phyloP scores from a whole-genome alignment of 2,797 vertebrate species.

The Anguilla megastoma region DNA sequence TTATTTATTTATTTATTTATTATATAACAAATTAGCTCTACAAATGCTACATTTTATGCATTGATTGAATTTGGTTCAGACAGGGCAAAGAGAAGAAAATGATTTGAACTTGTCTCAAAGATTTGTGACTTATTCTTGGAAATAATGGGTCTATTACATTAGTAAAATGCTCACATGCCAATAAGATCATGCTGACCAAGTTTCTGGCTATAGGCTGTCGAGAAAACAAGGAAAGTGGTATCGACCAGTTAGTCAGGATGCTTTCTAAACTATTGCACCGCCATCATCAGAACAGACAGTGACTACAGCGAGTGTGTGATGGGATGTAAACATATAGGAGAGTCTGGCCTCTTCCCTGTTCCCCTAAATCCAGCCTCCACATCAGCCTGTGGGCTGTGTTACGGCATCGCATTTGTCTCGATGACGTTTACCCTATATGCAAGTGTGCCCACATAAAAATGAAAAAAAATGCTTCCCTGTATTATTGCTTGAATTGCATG shows the following conservation, averaged over 20 bases:
- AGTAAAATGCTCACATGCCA: constrained; percentile 2
- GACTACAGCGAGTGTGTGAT: not conserved
- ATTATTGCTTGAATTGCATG: constrained; percentile 20
- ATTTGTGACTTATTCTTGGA: not conserved
- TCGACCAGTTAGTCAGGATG: not conserved
- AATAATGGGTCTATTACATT: constrained; percentile 7
- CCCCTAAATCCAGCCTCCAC: not conserved
- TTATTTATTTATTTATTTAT: not conserved
- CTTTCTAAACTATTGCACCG: not conserved
- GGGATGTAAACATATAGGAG: not conserved
- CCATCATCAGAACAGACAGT: not conserved
- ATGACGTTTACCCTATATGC: not conserved
- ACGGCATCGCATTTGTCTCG: not conserved
- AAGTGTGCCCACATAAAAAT: constrained; percentile 12
- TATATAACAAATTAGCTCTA: not conserved
- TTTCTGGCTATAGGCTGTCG: not conserved
- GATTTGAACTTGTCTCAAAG: not conserved
- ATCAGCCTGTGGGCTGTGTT: not conserved
- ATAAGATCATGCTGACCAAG: not conserved
- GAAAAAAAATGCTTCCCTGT: not conserved
- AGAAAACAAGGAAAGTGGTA: not conserved
- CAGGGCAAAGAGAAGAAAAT: not conserved
- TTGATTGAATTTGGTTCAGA: not conserved
- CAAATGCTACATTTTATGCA: not conserved
- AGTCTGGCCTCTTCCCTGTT: not conserved